Base-by-base conservation (phyloP, 2,797 vertebrate genomes). In the Coregonus ussuriensis region DNA sequence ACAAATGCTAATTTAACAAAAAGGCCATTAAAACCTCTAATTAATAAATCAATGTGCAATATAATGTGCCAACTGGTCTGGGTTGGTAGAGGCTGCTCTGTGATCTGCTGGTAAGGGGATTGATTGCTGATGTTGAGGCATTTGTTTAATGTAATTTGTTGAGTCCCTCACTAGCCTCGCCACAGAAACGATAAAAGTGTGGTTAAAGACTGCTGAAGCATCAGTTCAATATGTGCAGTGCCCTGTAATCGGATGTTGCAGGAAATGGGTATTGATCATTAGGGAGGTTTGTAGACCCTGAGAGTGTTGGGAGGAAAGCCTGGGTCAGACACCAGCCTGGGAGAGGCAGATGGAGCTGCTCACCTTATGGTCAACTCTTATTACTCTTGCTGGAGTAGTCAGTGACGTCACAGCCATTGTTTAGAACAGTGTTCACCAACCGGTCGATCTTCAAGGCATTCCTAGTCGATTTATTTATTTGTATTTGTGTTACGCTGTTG, bases 201-300 rank as follows among this genome's bases (percentile, higher is more conserved):
- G 84, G 85, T 93, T 94, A 88, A 89, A 93, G 93, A 90, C 84
- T 93, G 92, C 93, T 93, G 92, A 94, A 92, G 89, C 92, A 92
- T 91, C 77, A 76, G 89, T 91, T 94, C 92, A 91, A 92, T 93
- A 92, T 84, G 86, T 87, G 90, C 91, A 89, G 87, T 78, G 88
- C 83, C 87, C 89, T 90, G 93, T 93, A 94, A 95, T 93, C 82
- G 77, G 91, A 94, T 89, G 85, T 92, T 83, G 84, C 90, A 94
- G 89, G 94, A 95, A 94, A 91, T 93, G 89, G 90, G 88, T 92
- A 89, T 84, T 92, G 92, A 91, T 95, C 87, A 93, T 81, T 87
- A 92, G 13, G 56, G 82, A 88, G 79, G 81, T 86, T 82, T 88
- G 86, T 91, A 81, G 77, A 80, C 77, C 87, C 88, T 87, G 76